Evolutionary conservation across 2,113 vertebrate species (phyloP), one percentile per base, ranked within the genome.

Genomic region (Mustela nigripes): DNA sequence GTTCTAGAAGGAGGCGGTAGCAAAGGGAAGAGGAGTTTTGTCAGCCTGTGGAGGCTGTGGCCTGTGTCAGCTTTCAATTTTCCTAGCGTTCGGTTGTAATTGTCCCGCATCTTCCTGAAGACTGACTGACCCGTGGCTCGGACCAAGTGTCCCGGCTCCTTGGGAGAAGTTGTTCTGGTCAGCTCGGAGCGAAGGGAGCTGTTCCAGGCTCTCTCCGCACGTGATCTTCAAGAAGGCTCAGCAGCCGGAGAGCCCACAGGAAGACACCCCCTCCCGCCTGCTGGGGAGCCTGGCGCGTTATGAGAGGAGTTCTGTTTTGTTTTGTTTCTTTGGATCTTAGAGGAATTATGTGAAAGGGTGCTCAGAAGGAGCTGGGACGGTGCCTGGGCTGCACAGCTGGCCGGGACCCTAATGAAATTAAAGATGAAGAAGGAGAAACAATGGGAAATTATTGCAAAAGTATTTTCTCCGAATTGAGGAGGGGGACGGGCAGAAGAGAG

Each of bases 11-110:
- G 63, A 76, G 11, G 15, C 0, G 8, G 48, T 9, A 14, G 80
- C 53, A 2, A 18, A 4, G 90, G 39, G n/a, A 62, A 74, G 50
- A 22, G 33, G 53, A 3, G 28, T n/a, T 21, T 10, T 0, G 26
- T 15, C 2, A 1, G 0, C 31, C 69, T 6, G 0, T 2, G 0
- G 73, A 63, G 91, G 50, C 24, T 21, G 42, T 16, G 60, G 28
- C 33, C 21, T 0, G 0, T 11, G 33, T 78, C 60, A 14, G 45
- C 19, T 78, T 24, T 80, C 67, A 48, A 2, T 19, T 22, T 88
- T 21, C 28, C 92, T 48, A 24, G 31, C 15, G 2, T 2, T 16
- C 4, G 19, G 11, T 31, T 89, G 26, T 58, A 1, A 24, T 22
- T 53, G 5, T 31, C 42, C 33, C 26, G 79, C 18, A 45, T 88